Base-by-base conservation (phyloP, 2,888 invertebrate genomes). In the Ormia ochracea region DNA sequence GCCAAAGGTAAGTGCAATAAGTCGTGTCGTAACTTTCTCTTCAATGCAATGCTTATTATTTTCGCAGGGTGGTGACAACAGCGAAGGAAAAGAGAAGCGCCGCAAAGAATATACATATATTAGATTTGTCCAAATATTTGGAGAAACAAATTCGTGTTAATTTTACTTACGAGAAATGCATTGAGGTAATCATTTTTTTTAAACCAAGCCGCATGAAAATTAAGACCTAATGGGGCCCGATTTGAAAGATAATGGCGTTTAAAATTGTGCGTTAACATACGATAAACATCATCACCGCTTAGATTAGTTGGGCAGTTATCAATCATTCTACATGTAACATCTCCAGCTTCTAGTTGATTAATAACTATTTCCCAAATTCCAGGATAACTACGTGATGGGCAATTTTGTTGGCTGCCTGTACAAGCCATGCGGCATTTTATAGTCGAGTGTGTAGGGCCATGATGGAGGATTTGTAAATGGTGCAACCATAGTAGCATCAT, bases 101-200 rank as follows among this genome's bases (percentile, higher is more conserved):
- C 94, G 97, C 85, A 99, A 99, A 90, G 99, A 99, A 89, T 98
- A 98, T 43, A n/a, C n/a, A n/a, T n/a, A 99, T 99, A 86, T 91
- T 99, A 66, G 99, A 99, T 88, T 91, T 99, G 19, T 96, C 98
- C 28, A 98, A 98, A 90, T 99, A 99, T 88, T 90, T 99, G 72
- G 99, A 99, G 87, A 99, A 99, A 90, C 95, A 95, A 83, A 98
- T 99, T 83, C 92, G 99, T 82, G 99, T 99, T 0, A 99, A 99
- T 26, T 12, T 0, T 19, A 85, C 89, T 90, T 90, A 95, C 95
- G 91, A 93, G 91, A 84, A 95, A 93, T 17, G 94, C 95, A 72
- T 91, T 90, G 52, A 95, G 90, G 87, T 96, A 94, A 61, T 94
- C 93, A 17, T 92, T 91, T 83, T 94, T 94, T 86, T 94, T 94